These are phyloP conservation scores for Euzetes globulus DNA, from an alignment of 2,888 invertebrate species.

Conservation along the genomic window DNA sequence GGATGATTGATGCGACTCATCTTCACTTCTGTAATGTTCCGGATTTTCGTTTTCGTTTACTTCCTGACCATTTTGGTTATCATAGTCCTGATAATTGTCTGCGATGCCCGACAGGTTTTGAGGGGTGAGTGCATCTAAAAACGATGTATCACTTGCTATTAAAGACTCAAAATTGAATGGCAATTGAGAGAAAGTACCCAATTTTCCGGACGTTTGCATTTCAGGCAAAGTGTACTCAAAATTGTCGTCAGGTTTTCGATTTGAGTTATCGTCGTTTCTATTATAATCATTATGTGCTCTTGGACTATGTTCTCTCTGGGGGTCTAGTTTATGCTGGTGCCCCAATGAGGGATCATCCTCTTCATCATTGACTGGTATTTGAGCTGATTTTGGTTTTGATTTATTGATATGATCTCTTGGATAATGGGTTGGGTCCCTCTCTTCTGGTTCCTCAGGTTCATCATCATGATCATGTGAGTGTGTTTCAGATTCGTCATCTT, in stretches of 20 bases:
- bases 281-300: background rate
- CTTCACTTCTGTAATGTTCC: background rate
- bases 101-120: background rate
- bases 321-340: too few relatives aligned
- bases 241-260: background rate
- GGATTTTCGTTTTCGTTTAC: background rate
- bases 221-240: background rate
- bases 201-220: slow-evolving; percentile 1
- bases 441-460: too few relatives aligned
- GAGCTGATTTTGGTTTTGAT: too few relatives aligned
- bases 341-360: too few relatives aligned
- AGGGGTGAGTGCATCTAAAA: slow-evolving; percentile 14
- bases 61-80: background rate
- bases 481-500: too few relatives aligned
- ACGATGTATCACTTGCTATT: slow-evolving; percentile 2
- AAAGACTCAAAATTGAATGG: slow-evolving; percentile 22
- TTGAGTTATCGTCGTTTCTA: background rate
- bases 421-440: background rate
- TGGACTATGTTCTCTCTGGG: background rate
- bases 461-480: too few relatives aligned
- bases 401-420: too few relatives aligned
- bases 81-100: slow-evolving; percentile 4
- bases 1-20: slow-evolving; percentile 5
- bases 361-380: too few relatives aligned
- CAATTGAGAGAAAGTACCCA: slow-evolving; percentile 4